Evolutionary conservation across 2,888 invertebrate species (phyloP), one percentile per base, ranked within the genome.

Genomic region (Tachystola acroxantha): DNA sequence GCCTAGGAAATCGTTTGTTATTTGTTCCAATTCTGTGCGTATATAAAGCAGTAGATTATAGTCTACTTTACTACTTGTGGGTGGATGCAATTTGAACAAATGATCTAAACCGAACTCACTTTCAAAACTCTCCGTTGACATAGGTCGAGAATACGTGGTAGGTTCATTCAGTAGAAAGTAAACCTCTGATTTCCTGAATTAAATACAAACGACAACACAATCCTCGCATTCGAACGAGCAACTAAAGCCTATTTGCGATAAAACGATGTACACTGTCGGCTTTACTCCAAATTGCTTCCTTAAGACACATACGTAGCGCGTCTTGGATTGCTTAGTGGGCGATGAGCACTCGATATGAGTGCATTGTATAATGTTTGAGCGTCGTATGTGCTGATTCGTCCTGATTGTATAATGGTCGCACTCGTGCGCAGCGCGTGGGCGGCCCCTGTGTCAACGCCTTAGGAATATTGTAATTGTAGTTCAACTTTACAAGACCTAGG

Each of bases 381-480:
- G 59, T 65, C 59, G 62, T 53, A 61, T 57, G 77, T 67, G 81
- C 71, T 78, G 80, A 84, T 81, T 82, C 70, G 72, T 57, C 61
- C 70, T 81, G 81, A 84, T 85, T 84, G 80, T 78, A 77, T 84
- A 84, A 85, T 84, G 78, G 73, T 57, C 59, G 52, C 57, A 60
- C 73, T 71, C 71, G 79, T 72, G 77, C 77, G 64, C 55, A 53
- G 60, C 58, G 74, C 82, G 79, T 84, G 84, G 81, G 84, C 82
- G 68, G 81, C 65, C 80, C 77, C 78, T 72, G 66, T 65, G 66
- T 74, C 77, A 71, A 54, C 71, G 66, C 52, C 62, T 63, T 38
- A 52, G 54, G 58, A 64, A 64, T 59, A 62, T n/a, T 57, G 62
- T 70, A 66, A 71, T 69, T 67, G 60, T 58, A 57, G 55, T 50